Percentiles rank a stretch among this genome's conserved stretches.
Evolutionary conservation across 1,140 invertebrate species (phyloP).

Genomic region (Neodiprion virginianus): DNA sequence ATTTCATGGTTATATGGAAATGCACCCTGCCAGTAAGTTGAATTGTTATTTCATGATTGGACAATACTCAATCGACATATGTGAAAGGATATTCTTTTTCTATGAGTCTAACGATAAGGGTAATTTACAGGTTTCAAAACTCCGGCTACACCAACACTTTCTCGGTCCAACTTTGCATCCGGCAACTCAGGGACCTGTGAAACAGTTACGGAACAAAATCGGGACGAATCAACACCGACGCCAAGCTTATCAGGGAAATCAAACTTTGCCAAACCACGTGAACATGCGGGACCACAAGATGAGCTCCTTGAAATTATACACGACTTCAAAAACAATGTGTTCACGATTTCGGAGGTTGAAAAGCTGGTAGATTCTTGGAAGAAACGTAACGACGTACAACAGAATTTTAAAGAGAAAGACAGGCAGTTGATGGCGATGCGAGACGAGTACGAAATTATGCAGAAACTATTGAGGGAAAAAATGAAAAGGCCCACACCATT

Average conservation of each 20-base stretch:
- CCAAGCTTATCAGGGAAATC: conserved; percentile 22
- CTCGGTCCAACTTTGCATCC: not conserved
- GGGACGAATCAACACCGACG: conserved; percentile 37
- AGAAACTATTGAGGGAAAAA: conserved; percentile 74
- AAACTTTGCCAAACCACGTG: conserved; percentile 37
- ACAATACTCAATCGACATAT: not conserved
- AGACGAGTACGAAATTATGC: conserved; percentile 81
- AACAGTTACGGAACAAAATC: conserved; percentile 16
- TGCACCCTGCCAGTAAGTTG: conserved; percentile 59
- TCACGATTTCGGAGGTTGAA: conserved; percentile 84
- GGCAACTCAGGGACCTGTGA: not conserved
- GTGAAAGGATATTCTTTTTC: conserved; percentile 24
- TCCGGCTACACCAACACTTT: not conserved
- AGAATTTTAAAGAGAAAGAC: conserved; percentile 84
- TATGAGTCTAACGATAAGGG: conserved; percentile 17
- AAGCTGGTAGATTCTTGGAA: conserved; percentile 84
- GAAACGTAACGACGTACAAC: conserved; percentile 84
- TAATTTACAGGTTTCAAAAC: conserved; percentile 33
- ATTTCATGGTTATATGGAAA: conserved; percentile 62
- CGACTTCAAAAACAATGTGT: conserved; percentile 88
- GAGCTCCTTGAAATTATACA: conserved; percentile 87
- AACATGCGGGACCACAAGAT: conserved; percentile 66
- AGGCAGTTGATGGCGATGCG: conserved; percentile 81
- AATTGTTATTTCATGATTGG: too few relatives aligned
- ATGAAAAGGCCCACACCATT: conserved; percentile 80